A percentile compares a stretch with the other conserved stretches of the same genome.
These are phyloP conservation scores for Pseudomyrmex dendroicus DNA, from an alignment of 1,140 invertebrate genomes.

Conservation along the genomic window DNA sequence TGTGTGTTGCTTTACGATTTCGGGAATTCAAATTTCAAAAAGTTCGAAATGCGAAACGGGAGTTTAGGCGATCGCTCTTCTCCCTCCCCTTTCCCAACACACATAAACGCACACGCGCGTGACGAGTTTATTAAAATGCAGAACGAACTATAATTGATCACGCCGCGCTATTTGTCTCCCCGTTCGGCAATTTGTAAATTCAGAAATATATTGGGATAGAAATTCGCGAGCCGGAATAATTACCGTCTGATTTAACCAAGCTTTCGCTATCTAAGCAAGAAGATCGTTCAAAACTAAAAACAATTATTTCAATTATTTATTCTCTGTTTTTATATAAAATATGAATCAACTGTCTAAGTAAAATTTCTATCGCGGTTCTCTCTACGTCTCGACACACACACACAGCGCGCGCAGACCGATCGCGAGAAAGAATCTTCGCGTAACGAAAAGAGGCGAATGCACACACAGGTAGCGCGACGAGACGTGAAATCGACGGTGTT, in stretches of 20 bases:
- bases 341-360: too few species aligned
- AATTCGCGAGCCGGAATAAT: slow-evolving; percentile 26
- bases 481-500: slow-evolving; percentile 37
- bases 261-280: background rate
- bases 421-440: slow-evolving; percentile 18
- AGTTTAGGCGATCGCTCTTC: background rate
- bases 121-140: slow-evolving; percentile 70
- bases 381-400: too few species aligned
- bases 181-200: slow-evolving; percentile 36
- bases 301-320: too few species aligned
- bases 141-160: background rate
- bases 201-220: slow-evolving; percentile 28
- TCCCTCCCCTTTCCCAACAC: too few species aligned
- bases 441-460: slow-evolving; percentile 7
- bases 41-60: background rate
- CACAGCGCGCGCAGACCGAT: slow-evolving; percentile 5
- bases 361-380: too few species aligned
- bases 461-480: background rate
- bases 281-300: too few species aligned
- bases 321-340: too few species aligned
- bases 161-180: slow-evolving; percentile 42
- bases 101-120: background rate
- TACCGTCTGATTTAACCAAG: background rate
- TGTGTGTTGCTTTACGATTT: slow-evolving; percentile 39
- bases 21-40: slow-evolving; percentile 65